Evolutionary conservation across 37 sponge, comb jelly and placozoan species (phyloP), one percentile per base, ranked within the genome.

Genomic region (Beroe forskalii): DNA sequence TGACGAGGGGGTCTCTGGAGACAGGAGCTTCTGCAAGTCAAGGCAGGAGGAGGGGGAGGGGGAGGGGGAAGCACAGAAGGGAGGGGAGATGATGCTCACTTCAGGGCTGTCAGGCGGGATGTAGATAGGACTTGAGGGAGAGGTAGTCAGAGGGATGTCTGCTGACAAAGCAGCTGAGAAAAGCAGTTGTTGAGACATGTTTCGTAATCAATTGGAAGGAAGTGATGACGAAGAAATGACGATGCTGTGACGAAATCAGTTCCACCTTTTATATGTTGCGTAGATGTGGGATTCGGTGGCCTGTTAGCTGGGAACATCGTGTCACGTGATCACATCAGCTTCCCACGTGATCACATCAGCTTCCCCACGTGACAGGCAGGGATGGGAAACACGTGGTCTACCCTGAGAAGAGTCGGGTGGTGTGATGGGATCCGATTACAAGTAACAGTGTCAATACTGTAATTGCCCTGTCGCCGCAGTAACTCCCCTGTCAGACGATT

Each of bases 161-260:
- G 72, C 36, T 69, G 28, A 17, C 39, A 32, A 20, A 32, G 39
- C 72, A 20, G 72, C 72, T 32, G 72, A 19, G 39, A 69, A 33
- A 1, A 69, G 72, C 32, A 69, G 6, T 36, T 32, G 37, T 28
- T 69, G 72, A 32, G 72, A 69, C 72, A 69, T 69, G 72, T 69
- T 27, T 69, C 32, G 72, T 69, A 35, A 69, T 48, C 37, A 35
- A 32, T 36, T 69, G 72, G 23, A 30, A 80, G 8, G 6, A 23
- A 38, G 42, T 80, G 43, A 25, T 80, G 55, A 80, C 55, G 86
- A 28, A 80, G 8, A 44, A 25, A 48, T 80, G 86, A 80, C 86
- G 86, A 80, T 44, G 27, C 42, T 9, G 31, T 80, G 86, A 80
- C 86, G 86, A 80, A 80, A 42, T 80, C 30, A 69, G 28, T 48